Evolutionary conservation across 2,113 vertebrate species (phyloP), one percentile per base, ranked within the genome.

Genomic region (Aptenodytes forsteri): DNA sequence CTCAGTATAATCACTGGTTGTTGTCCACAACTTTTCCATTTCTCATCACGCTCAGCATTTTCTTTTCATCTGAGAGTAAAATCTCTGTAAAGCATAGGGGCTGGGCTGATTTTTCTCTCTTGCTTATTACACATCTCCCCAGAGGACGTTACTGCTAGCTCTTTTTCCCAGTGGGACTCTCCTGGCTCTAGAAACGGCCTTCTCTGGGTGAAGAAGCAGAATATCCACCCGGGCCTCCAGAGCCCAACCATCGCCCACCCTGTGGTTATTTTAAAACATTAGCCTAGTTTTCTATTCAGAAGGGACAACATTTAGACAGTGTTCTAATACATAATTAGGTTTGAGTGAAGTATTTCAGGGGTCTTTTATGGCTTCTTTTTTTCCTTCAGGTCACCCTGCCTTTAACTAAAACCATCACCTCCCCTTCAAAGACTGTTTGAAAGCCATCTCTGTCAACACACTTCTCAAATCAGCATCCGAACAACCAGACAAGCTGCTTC

Each of bases 401-500:
- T 95, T 81, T 66, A 93, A 71, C 58, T 85, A 77, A 61, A 95
- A 65, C 59, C 58, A 42, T 93, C 73, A 85, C 69, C 65, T 93
- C 72, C 83, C 82, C 84, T 94, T 96, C 97, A 96, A 94, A 97
- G 86, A 59, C 84, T 89, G 47, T 92, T 90, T 94, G 96, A 96
- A 96, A 96, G 27, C 34, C 89, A 65, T 29, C 69, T 94, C 95
- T 96, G 93, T 97, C 97, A 96, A 83, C 91, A 96, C 70, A 49
- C 69, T 94, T 95, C 94, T 95, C 84, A 78, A 97, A 94, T 80
- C 92, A 88, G 90, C 82, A 94, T 91, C 79, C 20, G 23, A 97
- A 88, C 78, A 83, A 96, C 71, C 69, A 97, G 88, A 93, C 95
- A 97, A 96, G 76, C 84, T 95, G 66, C 89, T 96, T 88, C 71